These are phyloP conservation scores for Dichetophora obliterata DNA, from an alignment of 2,888 invertebrate genomes.

Conservation along the genomic window DNA sequence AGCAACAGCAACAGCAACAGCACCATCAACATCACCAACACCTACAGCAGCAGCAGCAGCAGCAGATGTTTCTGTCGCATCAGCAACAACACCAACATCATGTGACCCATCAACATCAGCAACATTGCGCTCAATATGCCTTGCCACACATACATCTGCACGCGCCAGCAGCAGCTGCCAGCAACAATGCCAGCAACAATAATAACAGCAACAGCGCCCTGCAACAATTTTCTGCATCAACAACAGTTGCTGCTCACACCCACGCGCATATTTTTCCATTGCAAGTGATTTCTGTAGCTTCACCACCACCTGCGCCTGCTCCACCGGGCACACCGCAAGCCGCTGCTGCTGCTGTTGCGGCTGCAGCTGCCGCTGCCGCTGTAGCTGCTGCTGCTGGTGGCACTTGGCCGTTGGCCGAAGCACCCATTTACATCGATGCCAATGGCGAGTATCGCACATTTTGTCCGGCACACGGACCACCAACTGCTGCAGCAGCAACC, in stretches of 20 bases:
- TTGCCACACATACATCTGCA: slow-evolving; percentile 54
- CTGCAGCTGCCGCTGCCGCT: slow-evolving; percentile 60
- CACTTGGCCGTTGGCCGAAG: slow-evolving; percentile 70
- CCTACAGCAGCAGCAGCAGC: slow-evolving; percentile 46
- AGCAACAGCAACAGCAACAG: slow-evolving; percentile 43
- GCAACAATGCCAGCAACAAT: slow-evolving; percentile 70
- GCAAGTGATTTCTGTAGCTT: slow-evolving; percentile 70
- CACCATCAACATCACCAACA: slow-evolving; percentile 52
- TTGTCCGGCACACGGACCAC: slow-evolving; percentile 69
- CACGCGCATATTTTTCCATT: slow-evolving; percentile 73
- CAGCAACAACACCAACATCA: slow-evolving; percentile 51
- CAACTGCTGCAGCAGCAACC: slow-evolving; percentile 47
- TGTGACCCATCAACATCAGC: slow-evolving; percentile 51
- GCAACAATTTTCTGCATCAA: slow-evolving; percentile 64
- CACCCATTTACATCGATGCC: slow-evolving; percentile 75
- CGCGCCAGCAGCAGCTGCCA: slow-evolving; percentile 63
- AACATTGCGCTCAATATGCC: slow-evolving; percentile 61
- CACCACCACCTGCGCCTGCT: slow-evolving; percentile 59
- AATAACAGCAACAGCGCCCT: slow-evolving; percentile 59
- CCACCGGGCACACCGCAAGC: not conserved
- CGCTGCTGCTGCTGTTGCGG: slow-evolving; percentile 44
- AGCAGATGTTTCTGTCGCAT: slow-evolving; percentile 50
- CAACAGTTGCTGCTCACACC: slow-evolving; percentile 70
- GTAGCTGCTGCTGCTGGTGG: slow-evolving; percentile 67
- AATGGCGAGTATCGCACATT: slow-evolving; percentile 73